phyloP scores from a whole-genome alignment of 2,113 vertebrate genomes.

The Pseudorectes ferrugineus region DNA sequence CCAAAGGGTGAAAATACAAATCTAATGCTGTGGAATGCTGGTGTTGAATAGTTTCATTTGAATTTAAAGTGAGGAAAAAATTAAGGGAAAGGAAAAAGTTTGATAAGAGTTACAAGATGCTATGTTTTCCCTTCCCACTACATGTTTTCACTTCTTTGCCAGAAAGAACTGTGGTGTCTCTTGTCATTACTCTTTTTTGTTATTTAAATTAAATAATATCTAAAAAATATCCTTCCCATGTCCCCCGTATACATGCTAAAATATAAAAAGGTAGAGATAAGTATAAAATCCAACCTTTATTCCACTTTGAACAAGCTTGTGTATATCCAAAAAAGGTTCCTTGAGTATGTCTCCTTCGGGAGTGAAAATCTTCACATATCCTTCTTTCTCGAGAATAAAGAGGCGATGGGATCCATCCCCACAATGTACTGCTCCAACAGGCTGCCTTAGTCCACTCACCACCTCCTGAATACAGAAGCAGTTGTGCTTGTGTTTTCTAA shows the following conservation, averaged over 20 bases:
- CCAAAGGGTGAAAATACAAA: background rate
- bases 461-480: constrained; percentile 96
- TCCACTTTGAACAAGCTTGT: constrained; percentile 97
- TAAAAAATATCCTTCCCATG: background rate
- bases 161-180: background rate
- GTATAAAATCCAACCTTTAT: constrained; percentile 88
- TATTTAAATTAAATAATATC: background rate
- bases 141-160: background rate
- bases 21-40: background rate
- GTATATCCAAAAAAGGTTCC: constrained; percentile 96
- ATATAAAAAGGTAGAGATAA: constrained; percentile 46
- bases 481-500: constrained; percentile 98
- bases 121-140: background rate
- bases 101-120: background rate
- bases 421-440: constrained; percentile 85
- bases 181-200: background rate
- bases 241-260: background rate
- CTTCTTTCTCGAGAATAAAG: constrained; percentile 96
- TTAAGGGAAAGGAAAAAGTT: background rate
- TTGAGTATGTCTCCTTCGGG: constrained; percentile 88
- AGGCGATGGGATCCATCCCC: constrained; percentile 94
- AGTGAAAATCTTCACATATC: constrained; percentile 90
- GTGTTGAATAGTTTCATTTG: background rate
- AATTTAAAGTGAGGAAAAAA: background rate
- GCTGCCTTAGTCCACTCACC: constrained; percentile 89